phyloP scores from a whole-genome alignment of 2,113 vertebrate species.

The Pygoscelis adeliae region DNA sequence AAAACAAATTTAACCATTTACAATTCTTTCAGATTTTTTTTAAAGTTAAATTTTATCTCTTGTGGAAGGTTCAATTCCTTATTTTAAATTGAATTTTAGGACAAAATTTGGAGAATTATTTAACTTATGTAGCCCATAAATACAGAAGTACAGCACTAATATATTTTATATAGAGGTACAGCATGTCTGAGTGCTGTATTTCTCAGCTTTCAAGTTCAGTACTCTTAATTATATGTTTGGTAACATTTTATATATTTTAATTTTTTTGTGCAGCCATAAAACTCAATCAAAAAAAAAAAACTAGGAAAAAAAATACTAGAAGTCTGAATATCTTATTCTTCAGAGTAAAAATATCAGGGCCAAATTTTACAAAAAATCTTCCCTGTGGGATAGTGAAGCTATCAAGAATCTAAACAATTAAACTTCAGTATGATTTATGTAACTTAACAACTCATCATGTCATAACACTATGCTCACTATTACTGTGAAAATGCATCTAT shows the following conservation, averaged over 20 bases:
- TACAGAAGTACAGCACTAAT: not conserved
- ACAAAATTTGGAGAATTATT: not conserved
- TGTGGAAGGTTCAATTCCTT: not conserved
- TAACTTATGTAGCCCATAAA: not conserved
- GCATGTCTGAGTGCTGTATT: not conserved
- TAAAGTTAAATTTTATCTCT: not conserved
- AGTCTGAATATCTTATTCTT: not conserved
- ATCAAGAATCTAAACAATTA: not conserved
- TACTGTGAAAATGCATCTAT: not conserved
- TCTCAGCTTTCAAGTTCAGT: not conserved
- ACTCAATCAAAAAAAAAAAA: not conserved
- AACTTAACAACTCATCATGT: conserved; percentile 1
- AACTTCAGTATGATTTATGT: not conserved
- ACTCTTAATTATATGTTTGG: not conserved
- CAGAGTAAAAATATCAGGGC: not conserved
- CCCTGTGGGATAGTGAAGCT: not conserved
- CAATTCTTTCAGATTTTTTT: not conserved
- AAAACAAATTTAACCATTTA: not conserved
- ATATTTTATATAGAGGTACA: not conserved
- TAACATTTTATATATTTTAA: not conserved
- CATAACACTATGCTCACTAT: not conserved
- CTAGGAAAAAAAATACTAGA: not conserved
- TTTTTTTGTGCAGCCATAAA: not conserved
- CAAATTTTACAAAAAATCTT: not conserved
- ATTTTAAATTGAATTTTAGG: not conserved